Evolutionary conservation across 2,113 vertebrate species (phyloP).

Genomic region (Rafetus swinhoei): DNA sequence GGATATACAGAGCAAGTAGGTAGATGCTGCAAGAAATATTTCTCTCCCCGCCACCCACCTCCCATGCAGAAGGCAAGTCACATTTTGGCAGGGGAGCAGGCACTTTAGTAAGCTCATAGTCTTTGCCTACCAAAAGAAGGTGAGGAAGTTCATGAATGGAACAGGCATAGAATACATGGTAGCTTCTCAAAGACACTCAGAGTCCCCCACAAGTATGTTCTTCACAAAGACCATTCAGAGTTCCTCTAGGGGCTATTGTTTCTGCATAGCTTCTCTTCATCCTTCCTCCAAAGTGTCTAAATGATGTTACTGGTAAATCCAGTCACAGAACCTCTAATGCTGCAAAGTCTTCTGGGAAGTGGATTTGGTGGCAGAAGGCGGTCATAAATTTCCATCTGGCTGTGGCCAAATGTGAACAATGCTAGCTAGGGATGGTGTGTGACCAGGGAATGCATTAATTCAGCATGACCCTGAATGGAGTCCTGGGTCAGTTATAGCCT

Average conservation of each 20-base stretch:
- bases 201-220: not conserved
- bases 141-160: not conserved
- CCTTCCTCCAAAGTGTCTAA: not conserved
- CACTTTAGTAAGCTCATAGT: not conserved
- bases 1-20: not conserved
- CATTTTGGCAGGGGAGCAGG: not conserved
- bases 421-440: not conserved
- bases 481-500: no score
- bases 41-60: no score
- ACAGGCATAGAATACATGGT: not conserved
- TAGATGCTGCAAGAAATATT: not conserved
- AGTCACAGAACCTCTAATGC: not conserved
- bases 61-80: not conserved
- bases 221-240: not conserved
- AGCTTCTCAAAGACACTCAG: not conserved
- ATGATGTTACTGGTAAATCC: not conserved
- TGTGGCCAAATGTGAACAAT: not conserved
- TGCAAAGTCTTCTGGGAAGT: not conserved
- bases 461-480: not conserved
- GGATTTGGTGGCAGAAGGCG: not conserved
- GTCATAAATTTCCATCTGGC: not conserved
- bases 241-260: not conserved
- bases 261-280: not conserved
- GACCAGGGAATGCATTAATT: not conserved
- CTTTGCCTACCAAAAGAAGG: not conserved